Conservation (phyloP, 1,140 invertebrate species). For the honey bee (Apis mellifera) region Amel_HAv3.1 CM009937.2:7483001-7483500, state of each 20-base stretch:
- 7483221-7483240: not conserved
- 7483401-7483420: not conserved
- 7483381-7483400: not conserved
- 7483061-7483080: not conserved
- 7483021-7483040: too few species aligned
- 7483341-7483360: not conserved
- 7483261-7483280: not conserved
- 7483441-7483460: not conserved
- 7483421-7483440: conserved; percentile 4
- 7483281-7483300: not conserved
- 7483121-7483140: conserved; percentile 4
- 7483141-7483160: conserved; percentile 16
- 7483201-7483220: conserved; percentile 17
- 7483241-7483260: not conserved
- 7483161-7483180: conserved; percentile 27
- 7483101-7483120: conserved; percentile 25
- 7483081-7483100: not conserved
- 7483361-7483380: not conserved
- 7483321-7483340: not conserved
- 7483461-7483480: not conserved
- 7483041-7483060: too few species aligned
- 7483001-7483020: too few species aligned
- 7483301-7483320: too few species aligned
- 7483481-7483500: not conserved
- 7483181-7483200: not conserved